phyloP scores from a whole-genome alignment of 2,797 vertebrate species.

The Macroramphosus scolopax region DNA sequence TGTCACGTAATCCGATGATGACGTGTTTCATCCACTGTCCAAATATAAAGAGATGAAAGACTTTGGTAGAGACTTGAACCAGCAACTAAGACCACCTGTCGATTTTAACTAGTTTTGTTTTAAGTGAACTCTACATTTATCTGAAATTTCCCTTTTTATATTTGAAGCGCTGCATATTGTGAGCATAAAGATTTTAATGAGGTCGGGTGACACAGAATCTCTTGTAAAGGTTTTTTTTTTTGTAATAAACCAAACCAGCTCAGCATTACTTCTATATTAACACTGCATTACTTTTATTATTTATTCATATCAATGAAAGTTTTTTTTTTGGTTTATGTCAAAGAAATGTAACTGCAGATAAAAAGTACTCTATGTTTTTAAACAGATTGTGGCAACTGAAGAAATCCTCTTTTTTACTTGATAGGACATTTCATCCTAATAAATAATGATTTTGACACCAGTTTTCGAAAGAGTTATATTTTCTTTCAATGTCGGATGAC shows the following conservation, averaged over 20 bases:
- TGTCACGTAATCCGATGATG: slow-evolving; percentile 43
- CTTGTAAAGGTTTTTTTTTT: slow-evolving; percentile 64
- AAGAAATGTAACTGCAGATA: slow-evolving; percentile 69
- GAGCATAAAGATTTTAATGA: slow-evolving; percentile 80
- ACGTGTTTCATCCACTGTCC: slow-evolving; percentile 58
- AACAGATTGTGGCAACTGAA: slow-evolving; percentile 86
- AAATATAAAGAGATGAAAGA: slow-evolving; percentile 64
- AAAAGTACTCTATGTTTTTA: slow-evolving; percentile 87
- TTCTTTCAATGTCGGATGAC: slow-evolving; percentile 72
- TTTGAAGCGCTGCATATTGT: slow-evolving; percentile 87
- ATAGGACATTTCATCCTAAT: slow-evolving; percentile 91
- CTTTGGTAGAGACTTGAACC: slow-evolving; percentile 71
- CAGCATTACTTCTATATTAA: slow-evolving; percentile 76
- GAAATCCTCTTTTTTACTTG: slow-evolving; percentile 91
- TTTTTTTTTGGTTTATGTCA: slow-evolving; percentile 68
- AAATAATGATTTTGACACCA: slow-evolving; percentile 91
- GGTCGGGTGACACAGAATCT: slow-evolving; percentile 51
- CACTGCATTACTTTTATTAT: slow-evolving; percentile 84
- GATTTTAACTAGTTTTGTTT: slow-evolving; percentile 56
- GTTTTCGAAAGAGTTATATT: slow-evolving; percentile 71
- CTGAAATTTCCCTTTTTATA: slow-evolving; percentile 82
- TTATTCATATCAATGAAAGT: slow-evolving; percentile 80
- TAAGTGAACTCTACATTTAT: slow-evolving; percentile 78
- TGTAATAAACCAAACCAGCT: slow-evolving; percentile 68
- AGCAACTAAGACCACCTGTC: slow-evolving; percentile 68